These are phyloP conservation scores for Polypterus senegalus DNA, from an alignment of 2,113 vertebrate species.

Conservation along the genomic window DNA sequence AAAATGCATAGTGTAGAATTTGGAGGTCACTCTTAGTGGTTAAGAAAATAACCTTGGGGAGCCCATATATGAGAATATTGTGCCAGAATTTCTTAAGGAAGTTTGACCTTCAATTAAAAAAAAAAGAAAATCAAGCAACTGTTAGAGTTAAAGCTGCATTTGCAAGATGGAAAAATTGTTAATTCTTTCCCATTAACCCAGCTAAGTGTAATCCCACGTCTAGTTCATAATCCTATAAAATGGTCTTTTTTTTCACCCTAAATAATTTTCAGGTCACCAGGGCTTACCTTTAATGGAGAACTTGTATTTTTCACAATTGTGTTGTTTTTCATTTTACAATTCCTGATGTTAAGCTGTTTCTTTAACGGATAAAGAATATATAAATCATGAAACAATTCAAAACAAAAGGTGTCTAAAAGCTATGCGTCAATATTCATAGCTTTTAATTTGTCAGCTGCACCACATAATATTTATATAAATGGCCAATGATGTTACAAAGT, in stretches of 20 bases:
- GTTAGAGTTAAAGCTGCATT: not conserved
- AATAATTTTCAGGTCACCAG: not conserved
- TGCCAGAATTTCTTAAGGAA: not conserved
- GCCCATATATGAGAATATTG: constrained; percentile 6
- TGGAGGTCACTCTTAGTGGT: constrained; percentile 52
- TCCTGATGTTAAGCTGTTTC: not conserved
- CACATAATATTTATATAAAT: not conserved
- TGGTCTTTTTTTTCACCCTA: not conserved
- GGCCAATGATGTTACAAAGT: not conserved
- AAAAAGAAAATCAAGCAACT: not conserved
- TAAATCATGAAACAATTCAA: not conserved
- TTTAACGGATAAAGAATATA: not conserved
- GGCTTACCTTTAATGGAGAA: not conserved
- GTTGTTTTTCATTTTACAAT: not conserved
- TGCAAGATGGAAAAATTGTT: not conserved
- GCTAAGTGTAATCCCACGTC: not conserved
- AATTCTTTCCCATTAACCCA: not conserved
- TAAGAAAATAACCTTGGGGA: constrained; percentile 47
- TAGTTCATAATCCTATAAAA: not conserved
- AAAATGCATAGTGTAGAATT: constrained; percentile 45
- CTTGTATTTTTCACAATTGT: not conserved
- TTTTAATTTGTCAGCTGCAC: not conserved
- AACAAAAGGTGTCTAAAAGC: not conserved
- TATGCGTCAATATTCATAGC: not conserved
- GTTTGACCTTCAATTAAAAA: not conserved